Evolutionary conservation across 2,888 invertebrate species (phyloP), one percentile per base, ranked within the genome.

Genomic region (Cheilosia urbana): DNA sequence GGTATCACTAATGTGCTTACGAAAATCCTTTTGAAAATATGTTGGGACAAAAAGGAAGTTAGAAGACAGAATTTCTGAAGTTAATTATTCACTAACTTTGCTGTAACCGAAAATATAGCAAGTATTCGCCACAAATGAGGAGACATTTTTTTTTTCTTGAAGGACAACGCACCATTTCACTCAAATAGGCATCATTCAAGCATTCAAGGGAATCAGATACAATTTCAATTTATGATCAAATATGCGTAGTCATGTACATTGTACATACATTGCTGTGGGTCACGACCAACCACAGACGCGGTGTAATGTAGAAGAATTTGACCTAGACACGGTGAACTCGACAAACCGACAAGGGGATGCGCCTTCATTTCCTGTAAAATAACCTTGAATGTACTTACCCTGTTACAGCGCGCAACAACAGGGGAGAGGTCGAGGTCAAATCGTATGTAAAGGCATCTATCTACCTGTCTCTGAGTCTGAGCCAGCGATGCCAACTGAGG

Each of bases 291-390:
- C 37, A 42, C 37, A 45, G 42, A 51, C 58, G 21, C 62, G 42
- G 13, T 51, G 13, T 37, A 66, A 40, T 34, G 15, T 37, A 60
- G 21, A 63, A 51, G 53, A 13, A 66, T 62, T 60, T 85, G 85
- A 85, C 85, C 85, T 85, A 85, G 85, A 85, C 85, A 80, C 34
- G 68, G 62, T 81, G 79, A 85, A 85, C 81, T 75, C 75, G 15
- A 24, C 63, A 65, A 75, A 73, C 62, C 24, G 63, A 57, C 63
- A 58, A 75, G 68, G 27, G 57, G 58, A 79, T 79, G 65, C 72
- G 78, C 78, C 75, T 51, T 19, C 53, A 15, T 40, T 80, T 75
- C 73, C 57, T 80, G 75, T 47, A 47, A 53, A 49, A 27, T 80
- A 80, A 69, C 84, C 80, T 84, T 80, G 75, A 84, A 80, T 45